Evolutionary conservation across 2,888 invertebrate genomes (phyloP).

Genomic region (Phyllotreta cruciferae): DNA sequence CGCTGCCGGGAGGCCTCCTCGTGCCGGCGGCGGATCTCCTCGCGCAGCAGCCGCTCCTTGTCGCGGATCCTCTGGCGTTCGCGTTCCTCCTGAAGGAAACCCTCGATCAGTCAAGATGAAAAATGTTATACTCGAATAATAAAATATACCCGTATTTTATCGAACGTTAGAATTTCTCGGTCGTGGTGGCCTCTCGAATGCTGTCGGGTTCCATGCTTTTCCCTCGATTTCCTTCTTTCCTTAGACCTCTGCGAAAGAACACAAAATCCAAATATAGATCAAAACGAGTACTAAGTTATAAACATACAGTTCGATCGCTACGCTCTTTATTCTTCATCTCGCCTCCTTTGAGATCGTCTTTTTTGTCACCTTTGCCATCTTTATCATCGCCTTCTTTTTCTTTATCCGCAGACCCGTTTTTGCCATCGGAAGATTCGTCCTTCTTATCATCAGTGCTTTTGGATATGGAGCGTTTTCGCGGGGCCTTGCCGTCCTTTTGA

Average conservation of each 20-base stretch:
- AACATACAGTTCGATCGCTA: conserved; percentile 23
- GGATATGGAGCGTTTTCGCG: conserved; percentile 24
- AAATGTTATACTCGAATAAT: not conserved
- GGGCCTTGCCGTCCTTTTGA: conserved; percentile 23
- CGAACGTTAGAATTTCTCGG: conserved; percentile 75
- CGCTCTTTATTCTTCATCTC: conserved; percentile 13
- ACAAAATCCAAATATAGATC: not conserved
- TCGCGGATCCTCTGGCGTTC: conserved; percentile 78
- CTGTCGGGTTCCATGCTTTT: conserved; percentile 33
- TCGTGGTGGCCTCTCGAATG: conserved; percentile 40
- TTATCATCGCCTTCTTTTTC: conserved; percentile 35
- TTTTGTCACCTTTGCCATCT: conserved; percentile 36
- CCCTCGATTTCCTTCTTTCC: conserved; percentile 37
- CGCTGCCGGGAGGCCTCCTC: conserved; percentile 80
- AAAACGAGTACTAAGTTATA: not conserved
- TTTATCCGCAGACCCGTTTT: conserved; percentile 23
- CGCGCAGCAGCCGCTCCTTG: conserved; percentile 77
- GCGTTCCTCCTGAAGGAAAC: conserved; percentile 69
- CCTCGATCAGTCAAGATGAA: not conserved
- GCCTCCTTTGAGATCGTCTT: conserved; percentile 22
- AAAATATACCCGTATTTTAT: conserved; percentile 74
- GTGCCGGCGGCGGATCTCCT: conserved; percentile 81
- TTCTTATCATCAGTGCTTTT: conserved; percentile 28
- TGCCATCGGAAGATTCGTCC: conserved; percentile 20
- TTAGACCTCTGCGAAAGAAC: conserved; percentile 29